Evolutionary conservation across 2,888 invertebrate species (phyloP), one percentile per base, ranked within the genome.

Genomic region (Drosophila testacea): DNA sequence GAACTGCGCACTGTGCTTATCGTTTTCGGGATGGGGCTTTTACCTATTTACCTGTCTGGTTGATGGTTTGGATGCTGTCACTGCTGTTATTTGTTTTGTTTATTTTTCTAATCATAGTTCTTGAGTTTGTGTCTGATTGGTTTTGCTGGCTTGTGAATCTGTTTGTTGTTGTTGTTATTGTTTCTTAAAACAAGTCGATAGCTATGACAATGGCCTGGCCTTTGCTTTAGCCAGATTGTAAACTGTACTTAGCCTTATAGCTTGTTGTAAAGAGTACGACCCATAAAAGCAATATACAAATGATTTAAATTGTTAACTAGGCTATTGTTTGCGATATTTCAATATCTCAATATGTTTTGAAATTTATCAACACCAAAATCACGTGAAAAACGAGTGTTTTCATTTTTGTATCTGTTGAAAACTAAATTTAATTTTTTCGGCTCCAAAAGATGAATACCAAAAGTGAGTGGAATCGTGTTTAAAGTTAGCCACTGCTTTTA

Each of bases 261-360:
- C 6, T 28, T 30, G 32, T 7, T 46, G 6, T 22, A 22, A 36
- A n/a, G 7, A 13, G 22, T 46, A 3, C 32, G 39, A 16, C 22
- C 42, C 77, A 61, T 39, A 50, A 56, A 77, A 71, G 62, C 73
- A 78, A 41, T 41, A 46, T 46, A 41, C 28, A 77, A 69, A 74
- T 51, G 13, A 66, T 47, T 57, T 52, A 55, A 80, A 81, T 57
- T 67, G 32, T 61, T 73, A 59, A 48, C 66, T 74, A 76, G 91
- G 79, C 90, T 90, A 90, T 90, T 70, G 86, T 51, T 48, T 57
- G 61, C 42, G 50, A 56, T 57, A 57, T 47, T 57, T 47, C 10
- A 16, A 41, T 41, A 52, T 46, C 44, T 39, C 6, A 63, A 51
- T 60, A 27, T 56, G 60, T 63, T 86, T 88, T 80, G 9, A 47